A percentile compares a stretch with the other conserved stretches of the same genome.
phyloP scores from a whole-genome alignment of 2,113 vertebrate genomes.

The Lates calcarifer region DNA sequence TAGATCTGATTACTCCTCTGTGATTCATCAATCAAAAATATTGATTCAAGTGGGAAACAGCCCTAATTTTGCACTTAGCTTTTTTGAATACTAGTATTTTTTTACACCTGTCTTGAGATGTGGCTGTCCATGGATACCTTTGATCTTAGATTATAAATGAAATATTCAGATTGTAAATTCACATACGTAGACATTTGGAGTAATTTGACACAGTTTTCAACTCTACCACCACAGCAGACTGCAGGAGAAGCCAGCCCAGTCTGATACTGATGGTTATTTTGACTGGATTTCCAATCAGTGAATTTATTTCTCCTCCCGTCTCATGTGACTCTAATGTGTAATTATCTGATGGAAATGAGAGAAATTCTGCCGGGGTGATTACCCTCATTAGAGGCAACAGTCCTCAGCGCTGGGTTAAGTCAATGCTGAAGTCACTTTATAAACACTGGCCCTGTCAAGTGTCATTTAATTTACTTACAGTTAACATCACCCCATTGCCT shows the following conservation, averaged over 20 bases:
- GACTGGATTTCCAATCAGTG: constrained; percentile 7
- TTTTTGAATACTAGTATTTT: background rate
- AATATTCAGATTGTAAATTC: background rate
- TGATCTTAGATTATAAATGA: background rate
- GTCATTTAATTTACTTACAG: constrained; percentile 46
- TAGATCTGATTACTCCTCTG: constrained; percentile 16
- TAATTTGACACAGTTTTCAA: background rate
- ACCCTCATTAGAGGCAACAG: constrained; percentile 46
- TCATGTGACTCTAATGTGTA: constrained; percentile 39
- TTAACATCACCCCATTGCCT: constrained; percentile 24
- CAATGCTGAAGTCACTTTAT: constrained; percentile 34
- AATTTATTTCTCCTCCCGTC: constrained; percentile 25
- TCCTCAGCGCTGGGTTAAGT: constrained; percentile 33
- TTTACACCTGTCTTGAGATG: background rate
- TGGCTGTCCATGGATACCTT: background rate
- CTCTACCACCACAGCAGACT: background rate
- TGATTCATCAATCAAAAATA: constrained; percentile 9
- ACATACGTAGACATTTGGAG: background rate
- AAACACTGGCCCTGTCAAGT: constrained; percentile 44
- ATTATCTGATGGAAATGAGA: constrained; percentile 49
- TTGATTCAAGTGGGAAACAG: constrained; percentile 17
- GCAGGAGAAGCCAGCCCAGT: background rate
- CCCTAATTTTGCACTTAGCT: background rate
- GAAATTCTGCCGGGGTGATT: constrained; percentile 24
- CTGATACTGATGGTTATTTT: constrained; percentile 13